phyloP scores from a whole-genome alignment of 1,140 invertebrate species.

The Musca domestica region DNA sequence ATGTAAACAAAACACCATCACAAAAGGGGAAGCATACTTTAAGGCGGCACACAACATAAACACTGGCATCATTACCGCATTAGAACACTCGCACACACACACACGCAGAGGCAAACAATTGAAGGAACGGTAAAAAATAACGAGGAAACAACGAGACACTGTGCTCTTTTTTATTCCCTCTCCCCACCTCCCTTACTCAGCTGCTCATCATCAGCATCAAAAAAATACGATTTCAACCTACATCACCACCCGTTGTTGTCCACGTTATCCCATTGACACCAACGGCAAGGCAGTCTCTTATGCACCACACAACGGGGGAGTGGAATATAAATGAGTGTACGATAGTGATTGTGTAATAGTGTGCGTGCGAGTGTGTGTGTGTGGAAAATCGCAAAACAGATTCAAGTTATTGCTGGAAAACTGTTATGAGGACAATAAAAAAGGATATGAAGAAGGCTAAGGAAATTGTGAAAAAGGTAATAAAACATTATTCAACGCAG shows the following conservation, averaged over 20 bases:
- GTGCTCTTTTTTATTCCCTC: not conserved
- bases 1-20: slow-evolving; percentile 6
- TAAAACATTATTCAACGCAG: slow-evolving; percentile 5
- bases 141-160: not conserved
- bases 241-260: not conserved
- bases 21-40: not conserved
- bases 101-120: not conserved
- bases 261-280: not conserved
- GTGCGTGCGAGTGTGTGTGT: not conserved
- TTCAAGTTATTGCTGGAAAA: slow-evolving; percentile 3
- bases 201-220: not conserved
- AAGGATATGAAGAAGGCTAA: slow-evolving; percentile 13
- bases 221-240: not conserved
- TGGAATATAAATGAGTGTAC: not conserved
- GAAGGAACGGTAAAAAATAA: not conserved
- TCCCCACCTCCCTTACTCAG: not conserved
- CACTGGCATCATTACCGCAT: not conserved
- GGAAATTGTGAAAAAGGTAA: slow-evolving; percentile 20
- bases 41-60: not conserved
- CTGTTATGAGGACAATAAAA: slow-evolving; percentile 17
- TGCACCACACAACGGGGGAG: not conserved
- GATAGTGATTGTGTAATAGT: not conserved
- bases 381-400: not conserved
- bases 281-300: not conserved
- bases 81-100: no score